Base-by-base conservation (phyloP, 2,888 invertebrate genomes). In the Cyrtodaria siliqua region DNA sequence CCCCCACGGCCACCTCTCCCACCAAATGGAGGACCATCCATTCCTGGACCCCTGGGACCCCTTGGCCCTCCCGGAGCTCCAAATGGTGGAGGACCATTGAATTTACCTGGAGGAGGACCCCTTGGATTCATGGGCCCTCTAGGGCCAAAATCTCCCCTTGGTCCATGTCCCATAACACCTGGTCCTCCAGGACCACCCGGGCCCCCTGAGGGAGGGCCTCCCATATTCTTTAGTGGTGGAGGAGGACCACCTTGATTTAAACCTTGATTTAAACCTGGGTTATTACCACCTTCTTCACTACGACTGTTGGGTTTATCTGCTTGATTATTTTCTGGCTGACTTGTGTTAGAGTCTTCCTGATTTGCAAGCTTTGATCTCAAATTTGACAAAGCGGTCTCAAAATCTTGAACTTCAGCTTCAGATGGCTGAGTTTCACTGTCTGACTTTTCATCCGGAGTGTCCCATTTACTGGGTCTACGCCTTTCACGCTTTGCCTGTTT, bases 401-500 rank as follows among this genome's bases (percentile, higher is more conserved):
- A 80, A 47, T 80, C 80, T 56, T 80, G 76, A 4, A 56, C 73
- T 38, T 67, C 80, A 33, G 70, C 47, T 27, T 80, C 80, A 29
- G 73, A 55, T 27, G 70, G 27, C 24, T 67, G 49, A 57, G 64
- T 33, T n/a, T 75, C 80, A 53, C 60, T 60, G 0, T 70, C 69
- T 4, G n/a, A 20, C n/a, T 44, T 20, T 8, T 83, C 85, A 18
- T 82, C 77, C 14, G 86, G 86, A 23, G 68, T 86, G 42, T 87
- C 86, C 82, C 87, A 86, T 59, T 87, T 87, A 57, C 85, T 86
- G 18, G 87, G 86, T 33, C 87, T 73, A 27, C 84, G 75, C 52
- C 86, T 78, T 66, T 86, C 86, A 57, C 86, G 68, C 57, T 79
- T 84, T 18, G 60, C 68, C 50, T 84, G 38, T 24, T 68, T 68